These are phyloP conservation scores for Pseudochirops corinnae DNA, from an alignment of 2,797 vertebrate genomes.

Conservation along the genomic window DNA sequence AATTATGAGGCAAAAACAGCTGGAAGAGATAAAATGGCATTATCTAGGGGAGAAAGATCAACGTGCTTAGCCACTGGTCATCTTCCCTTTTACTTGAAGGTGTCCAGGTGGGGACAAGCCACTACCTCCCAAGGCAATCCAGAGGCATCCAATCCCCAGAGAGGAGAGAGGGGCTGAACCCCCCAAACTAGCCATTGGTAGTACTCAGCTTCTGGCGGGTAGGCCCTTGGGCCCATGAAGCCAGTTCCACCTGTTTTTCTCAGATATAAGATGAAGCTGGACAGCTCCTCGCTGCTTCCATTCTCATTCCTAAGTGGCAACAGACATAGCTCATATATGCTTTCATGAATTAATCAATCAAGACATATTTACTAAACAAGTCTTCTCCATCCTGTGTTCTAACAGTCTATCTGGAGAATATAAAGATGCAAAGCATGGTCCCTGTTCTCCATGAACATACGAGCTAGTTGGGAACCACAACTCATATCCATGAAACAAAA, in stretches of 20 bases:
- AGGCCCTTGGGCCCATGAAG: background rate
- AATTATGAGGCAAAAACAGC: background rate
- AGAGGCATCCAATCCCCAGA: background rate
- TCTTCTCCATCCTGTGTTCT: background rate
- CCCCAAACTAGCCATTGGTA: background rate
- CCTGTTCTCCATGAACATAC: background rate
- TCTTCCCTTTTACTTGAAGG: background rate
- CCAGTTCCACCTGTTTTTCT: background rate
- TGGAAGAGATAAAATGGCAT: background rate
- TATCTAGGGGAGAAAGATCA: background rate
- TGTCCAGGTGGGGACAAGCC: background rate
- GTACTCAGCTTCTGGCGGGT: background rate
- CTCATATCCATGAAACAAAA: background rate
- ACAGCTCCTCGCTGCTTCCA: background rate
- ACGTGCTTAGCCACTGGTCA: background rate
- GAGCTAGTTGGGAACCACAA: background rate
- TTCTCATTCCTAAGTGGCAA: background rate
- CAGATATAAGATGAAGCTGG: background rate
- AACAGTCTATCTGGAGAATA: background rate
- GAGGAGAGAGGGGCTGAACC: background rate
- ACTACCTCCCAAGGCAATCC: background rate
- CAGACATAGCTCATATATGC: background rate
- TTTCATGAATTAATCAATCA: background rate
- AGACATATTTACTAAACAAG: background rate
- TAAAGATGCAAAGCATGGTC: background rate